Conservation (phyloP, 2,888 invertebrate genomes). For the Stenurella melanura region DNA sequence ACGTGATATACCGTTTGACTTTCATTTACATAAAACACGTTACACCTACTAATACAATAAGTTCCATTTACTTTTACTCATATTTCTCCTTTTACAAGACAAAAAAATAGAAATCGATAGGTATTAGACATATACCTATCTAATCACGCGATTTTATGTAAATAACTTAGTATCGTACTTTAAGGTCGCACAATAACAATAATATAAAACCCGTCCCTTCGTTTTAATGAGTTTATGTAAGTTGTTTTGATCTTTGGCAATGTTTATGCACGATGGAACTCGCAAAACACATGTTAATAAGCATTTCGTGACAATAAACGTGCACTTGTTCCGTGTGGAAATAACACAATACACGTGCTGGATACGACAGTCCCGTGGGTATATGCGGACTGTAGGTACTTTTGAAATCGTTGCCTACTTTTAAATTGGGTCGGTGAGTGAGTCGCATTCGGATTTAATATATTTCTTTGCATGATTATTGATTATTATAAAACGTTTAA, state of each 20-base stretch:
- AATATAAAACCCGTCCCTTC: background rate
- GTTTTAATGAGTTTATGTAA: slow-evolving; percentile 44
- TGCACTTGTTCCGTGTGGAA: slow-evolving; percentile 51
- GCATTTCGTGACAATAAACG: slow-evolving; percentile 52
- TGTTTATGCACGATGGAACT: slow-evolving; percentile 42
- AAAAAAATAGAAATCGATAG: background rate
- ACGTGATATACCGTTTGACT: too few relatives aligned
- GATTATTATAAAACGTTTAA: too few relatives aligned
- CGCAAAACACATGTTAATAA: slow-evolving; percentile 48
- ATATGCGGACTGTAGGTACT: background rate
- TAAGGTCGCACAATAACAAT: background rate
- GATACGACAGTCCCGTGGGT: background rate
- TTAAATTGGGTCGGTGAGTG: slow-evolving; percentile 11
- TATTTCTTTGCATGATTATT: background rate
- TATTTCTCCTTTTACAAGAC: background rate
- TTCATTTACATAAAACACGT: too few relatives aligned
- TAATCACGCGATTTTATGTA: slow-evolving; percentile 8
- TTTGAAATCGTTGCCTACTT: background rate
- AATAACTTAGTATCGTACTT: background rate
- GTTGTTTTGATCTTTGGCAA: slow-evolving; percentile 48
- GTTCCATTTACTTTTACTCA: background rate
- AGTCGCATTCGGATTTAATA: background rate
- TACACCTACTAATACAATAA: background rate
- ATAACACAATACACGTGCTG: slow-evolving; percentile 45
- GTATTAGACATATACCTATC: background rate